Evolutionary conservation across 2,113 vertebrate genomes (phyloP), one percentile per base, ranked within the genome.

Genomic region (Smithornis capensis): DNA sequence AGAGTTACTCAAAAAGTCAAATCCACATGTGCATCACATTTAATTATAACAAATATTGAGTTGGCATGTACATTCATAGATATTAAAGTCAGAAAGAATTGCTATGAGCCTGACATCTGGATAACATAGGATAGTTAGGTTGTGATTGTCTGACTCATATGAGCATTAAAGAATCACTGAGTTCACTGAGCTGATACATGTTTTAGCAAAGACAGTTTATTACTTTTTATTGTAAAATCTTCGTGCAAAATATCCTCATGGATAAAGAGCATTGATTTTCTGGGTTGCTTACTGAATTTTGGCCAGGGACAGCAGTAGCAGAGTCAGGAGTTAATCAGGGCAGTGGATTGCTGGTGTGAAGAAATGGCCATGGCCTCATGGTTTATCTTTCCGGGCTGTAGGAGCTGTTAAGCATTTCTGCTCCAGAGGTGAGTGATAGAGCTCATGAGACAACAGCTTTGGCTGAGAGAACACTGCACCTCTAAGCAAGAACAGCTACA

Each of bases 341-440:
- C 35, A 69, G 40, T 19, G 10, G 9, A 28, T 28, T 81, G 10
- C 24, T 44, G 37, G 6, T 9, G 5, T 74, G 45, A 78, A 64
- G 21, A 81, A 53, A 53, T 28, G 31, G 16, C 38, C 29, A 31
- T 8, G 23, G 44, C 44, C 38, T 56, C 35, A 42, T 0, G 6
- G 25, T 31, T 62, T 18, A 19, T 18, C 5, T 47, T 77, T 35
- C 31, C 0, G 0, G 40, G 8, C 42, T 64, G 2, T 4, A 55
- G 52, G 40, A 79, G 8, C 29, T 47, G 13, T 44, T 38, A 37
- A 37, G 21, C 18, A 52, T 27, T 21, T 9, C 45, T 68, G 14
- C 21, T 89, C n/a, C 35, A 65, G 31, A 57, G 24, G 7, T 28
- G 21, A 87, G 12, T 28, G 6, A 23, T 24, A 69, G 63, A 64